Conservation (phyloP, 2,888 invertebrate species). For the Girardia tigrina region DNA sequence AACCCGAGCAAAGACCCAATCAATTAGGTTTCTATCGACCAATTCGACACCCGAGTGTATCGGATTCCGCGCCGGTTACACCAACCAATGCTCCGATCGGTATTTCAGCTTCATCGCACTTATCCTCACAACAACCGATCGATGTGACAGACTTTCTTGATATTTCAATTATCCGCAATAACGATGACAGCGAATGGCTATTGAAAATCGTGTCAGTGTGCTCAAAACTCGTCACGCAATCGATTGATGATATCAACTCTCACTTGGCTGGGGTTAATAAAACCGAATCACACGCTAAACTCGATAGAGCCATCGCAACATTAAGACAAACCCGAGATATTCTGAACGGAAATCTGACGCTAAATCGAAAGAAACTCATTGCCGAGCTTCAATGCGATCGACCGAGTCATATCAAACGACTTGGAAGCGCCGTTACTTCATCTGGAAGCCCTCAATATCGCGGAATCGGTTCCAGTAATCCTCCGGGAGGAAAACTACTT, state of each 20-base stretch:
- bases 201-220: neutral
- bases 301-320: neutral
- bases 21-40: neutral
- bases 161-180: neutral
- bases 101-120: no score
- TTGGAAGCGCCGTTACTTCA: no score
- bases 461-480: no score
- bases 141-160: neutral
- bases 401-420: neutral
- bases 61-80: constrained; percentile 25
- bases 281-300: neutral
- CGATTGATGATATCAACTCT: neutral
- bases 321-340: constrained; percentile 1
- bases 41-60: neutral
- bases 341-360: constrained; percentile 1
- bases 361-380: neutral
- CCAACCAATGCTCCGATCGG: no score
- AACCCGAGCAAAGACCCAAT: neutral
- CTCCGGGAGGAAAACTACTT: neutral
- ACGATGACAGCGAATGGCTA: neutral
- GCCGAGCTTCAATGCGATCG: neutral
- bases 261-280: neutral
- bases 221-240: neutral
- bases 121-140: neutral
- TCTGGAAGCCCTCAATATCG: no score